phyloP scores from a whole-genome alignment of 1,140 invertebrate genomes.

The Pomacea maculata region DNA sequence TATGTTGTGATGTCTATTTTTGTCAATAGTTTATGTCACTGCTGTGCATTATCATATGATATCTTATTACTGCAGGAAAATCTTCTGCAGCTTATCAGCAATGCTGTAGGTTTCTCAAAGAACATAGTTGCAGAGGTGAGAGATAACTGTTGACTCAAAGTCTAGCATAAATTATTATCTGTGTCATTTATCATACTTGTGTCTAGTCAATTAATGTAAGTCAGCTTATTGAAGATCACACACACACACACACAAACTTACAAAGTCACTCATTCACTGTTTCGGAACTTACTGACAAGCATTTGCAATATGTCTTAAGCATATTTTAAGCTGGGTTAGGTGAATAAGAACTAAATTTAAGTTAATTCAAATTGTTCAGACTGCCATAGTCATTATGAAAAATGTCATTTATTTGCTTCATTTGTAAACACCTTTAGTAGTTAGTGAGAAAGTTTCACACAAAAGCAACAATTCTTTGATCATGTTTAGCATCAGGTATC shows the following conservation, averaged over 20 bases:
- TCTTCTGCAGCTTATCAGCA: conserved; percentile 51
- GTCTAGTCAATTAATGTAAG: background rate
- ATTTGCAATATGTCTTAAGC: too few relatives aligned
- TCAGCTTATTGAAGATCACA: background rate
- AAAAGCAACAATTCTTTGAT: too few relatives aligned
- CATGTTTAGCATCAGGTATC: too few relatives aligned
- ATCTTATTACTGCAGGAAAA: conserved; percentile 38
- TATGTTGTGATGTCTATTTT: too few relatives aligned
- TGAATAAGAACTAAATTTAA: too few relatives aligned
- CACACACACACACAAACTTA: background rate
- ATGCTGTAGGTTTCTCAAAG: conserved; percentile 53
- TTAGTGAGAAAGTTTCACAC: too few relatives aligned
- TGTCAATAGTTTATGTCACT: too few relatives aligned
- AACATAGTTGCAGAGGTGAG: conserved; percentile 53
- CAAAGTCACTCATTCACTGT: background rate
- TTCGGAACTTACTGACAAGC: background rate
- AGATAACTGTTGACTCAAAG: background rate
- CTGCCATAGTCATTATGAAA: too few relatives aligned
- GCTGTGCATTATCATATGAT: background rate
- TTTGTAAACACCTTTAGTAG: too few relatives aligned
- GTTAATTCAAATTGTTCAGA: too few relatives aligned
- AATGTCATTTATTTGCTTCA: too few relatives aligned
- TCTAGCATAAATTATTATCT: background rate
- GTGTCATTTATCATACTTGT: background rate
- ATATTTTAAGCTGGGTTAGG: too few relatives aligned